Evolutionary conservation across 2,888 invertebrate genomes (phyloP).

Genomic region (Pteria penguin): DNA sequence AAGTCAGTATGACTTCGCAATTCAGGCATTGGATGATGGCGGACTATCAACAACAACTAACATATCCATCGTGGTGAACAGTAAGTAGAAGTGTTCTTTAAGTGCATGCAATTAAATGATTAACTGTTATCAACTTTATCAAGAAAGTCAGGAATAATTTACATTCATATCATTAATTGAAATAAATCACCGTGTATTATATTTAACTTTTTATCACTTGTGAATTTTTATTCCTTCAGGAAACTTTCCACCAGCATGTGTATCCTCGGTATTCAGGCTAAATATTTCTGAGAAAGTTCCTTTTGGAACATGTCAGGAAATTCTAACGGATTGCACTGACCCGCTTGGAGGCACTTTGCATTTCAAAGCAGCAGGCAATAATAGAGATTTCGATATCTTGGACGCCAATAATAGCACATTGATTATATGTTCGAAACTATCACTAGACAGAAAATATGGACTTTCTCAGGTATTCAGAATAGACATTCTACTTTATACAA

Average conservation of each 20-base stretch:
- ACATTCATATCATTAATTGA: too few relatives aligned
- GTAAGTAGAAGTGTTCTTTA: too few relatives aligned
- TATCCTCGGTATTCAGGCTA: neutral
- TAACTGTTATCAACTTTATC: too few relatives aligned
- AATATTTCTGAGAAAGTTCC: neutral
- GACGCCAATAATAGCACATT: neutral
- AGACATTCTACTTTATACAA: too few relatives aligned
- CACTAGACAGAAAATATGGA: neutral
- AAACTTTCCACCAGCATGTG: neutral
- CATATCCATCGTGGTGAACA: neutral
- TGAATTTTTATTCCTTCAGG: neutral
- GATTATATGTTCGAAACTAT: neutral
- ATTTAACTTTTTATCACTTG: too few relatives aligned
- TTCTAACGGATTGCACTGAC: neutral
- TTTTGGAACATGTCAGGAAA: neutral
- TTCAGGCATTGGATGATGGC: neutral
- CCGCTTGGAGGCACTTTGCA: conserved; percentile 3
- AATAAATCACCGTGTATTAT: too few relatives aligned
- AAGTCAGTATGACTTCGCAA: neutral
- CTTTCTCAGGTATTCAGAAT: neutral
- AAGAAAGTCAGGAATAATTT: too few relatives aligned
- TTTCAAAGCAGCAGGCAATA: neutral
- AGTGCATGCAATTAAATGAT: too few relatives aligned
- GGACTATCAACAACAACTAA: neutral
- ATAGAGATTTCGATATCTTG: neutral